Evolutionary conservation across 2,113 vertebrate genomes (phyloP), one percentile per base, ranked within the genome.

Genomic region (Psilopogon haemacephalus): DNA sequence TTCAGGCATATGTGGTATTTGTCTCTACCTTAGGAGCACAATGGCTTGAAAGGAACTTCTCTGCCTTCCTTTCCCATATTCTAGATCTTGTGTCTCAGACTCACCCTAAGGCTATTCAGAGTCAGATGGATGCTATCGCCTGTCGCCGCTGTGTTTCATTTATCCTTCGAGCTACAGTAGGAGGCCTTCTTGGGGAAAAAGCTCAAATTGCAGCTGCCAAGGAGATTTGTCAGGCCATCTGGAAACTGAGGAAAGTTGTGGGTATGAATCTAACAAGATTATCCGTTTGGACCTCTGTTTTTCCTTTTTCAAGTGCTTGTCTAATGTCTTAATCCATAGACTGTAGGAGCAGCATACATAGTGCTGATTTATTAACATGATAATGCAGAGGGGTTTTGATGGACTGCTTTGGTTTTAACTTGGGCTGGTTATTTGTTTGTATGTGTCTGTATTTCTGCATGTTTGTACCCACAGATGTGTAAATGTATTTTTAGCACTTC

Each of bases 11-110:
- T 28, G 98, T 99, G 95, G 98, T 99, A 71, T 98, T 99, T 93
- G 95, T 99, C 85, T 98, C 98, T 90, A 96, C 97, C 33, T 97
- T 99, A 90, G 98, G 99, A 74, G 95, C 98, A 64, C 82, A 95
- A 37, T 99, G 99, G 99, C 95, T 99, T 96, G 99, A 99, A 96
- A 97, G 95, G n/a, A 98, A 98, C 97, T 98, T 99, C 95, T 90
- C 98, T 60, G 59, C 95, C 70, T 98, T 99, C 95, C 98, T 99
- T 82, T 96, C 97, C 59, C 98, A 98, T 56, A 88, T 98, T 80
- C 97, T 99, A 94, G 98, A 98, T 79, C 97, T 99, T 15, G 97
- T 98, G 59, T 98, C 98, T 75, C 98, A 98, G 69, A 98, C 98
- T 33, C 97, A 98, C 72, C 94, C 98, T 50, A 98, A 98, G 93